Evolutionary conservation across 2,797 vertebrate genomes (phyloP), one percentile per base, ranked within the genome.

Genomic region (Bovichtus diacanthus): DNA sequence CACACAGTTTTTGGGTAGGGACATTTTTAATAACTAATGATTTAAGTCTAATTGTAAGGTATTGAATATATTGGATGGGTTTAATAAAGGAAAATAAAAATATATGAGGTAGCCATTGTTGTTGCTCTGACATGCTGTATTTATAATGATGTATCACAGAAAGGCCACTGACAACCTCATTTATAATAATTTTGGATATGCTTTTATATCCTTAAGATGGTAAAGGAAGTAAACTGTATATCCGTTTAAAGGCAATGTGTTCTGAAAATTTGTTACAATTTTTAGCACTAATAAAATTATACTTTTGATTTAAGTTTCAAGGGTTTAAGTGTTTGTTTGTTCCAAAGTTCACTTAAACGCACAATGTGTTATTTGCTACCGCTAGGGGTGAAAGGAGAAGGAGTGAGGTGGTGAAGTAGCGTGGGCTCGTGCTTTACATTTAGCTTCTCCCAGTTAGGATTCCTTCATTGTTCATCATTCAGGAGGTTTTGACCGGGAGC

Each of bases 261-360:
- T 69, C 3, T 63, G 41, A n/a, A 19, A 4, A 47, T 27, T 16
- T 75, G 38, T 59, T 54, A 16, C 2, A n/a, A n/a, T 51, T 39
- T 70, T 51, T 53, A 3, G 62, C 11, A 43, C 12, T 39, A 78
- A 81, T 79, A 76, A 81, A 81, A 51, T 9, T 1, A 10, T 39
- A 41, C 19, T 61, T 53, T 59, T 73, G 10, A 59, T 58, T 43
- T 18, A 50, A 41, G 5, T 36, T 66, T 67, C 3, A 10, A 21
- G 3, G 0, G 1, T 68, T 56, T 47, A 9, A 65, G 13, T 55
- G 62, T n/a, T 46, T 10, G 11, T 68, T 46, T 25, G n/a, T 63
- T 56, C 18, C 11, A 10, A 43, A 65, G 43, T 27, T 16, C 23
- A 51, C 1, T 41, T 21, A 49, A 43, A n/a, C n/a, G n/a, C n/a